Conservation (phyloP, 2,888 invertebrate genomes). For the Aelia acuminata region DNA sequence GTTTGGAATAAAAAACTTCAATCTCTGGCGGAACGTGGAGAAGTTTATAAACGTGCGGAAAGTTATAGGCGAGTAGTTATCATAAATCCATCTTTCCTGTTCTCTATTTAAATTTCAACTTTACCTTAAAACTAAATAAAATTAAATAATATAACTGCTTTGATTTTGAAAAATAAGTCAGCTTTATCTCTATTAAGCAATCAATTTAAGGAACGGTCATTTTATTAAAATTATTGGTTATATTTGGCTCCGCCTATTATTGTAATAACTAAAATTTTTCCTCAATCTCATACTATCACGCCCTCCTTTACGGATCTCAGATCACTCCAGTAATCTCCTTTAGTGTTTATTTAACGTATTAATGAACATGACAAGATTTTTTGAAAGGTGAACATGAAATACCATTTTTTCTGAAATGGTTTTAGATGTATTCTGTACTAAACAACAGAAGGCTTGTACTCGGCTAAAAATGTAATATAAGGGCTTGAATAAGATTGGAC, state of each 20-base stretch:
- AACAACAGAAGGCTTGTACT: neutral
- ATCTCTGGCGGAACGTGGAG: neutral
- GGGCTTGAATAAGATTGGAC: neutral
- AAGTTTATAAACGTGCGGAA: neutral
- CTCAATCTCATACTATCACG: no score
- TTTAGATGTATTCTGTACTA: neutral
- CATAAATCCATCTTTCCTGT: neutral
- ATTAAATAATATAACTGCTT: neutral
- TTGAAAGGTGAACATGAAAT: no score
- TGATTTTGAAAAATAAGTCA: no score
- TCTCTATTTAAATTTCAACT: neutral
- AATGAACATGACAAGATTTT: no score
- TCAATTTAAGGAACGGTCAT: no score
- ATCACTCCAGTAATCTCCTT: no score
- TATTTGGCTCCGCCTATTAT: no score
- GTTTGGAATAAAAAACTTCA: neutral
- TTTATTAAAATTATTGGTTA: no score
- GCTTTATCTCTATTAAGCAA: no score
- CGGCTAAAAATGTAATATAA: neutral
- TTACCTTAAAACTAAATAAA: neutral
- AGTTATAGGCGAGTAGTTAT: neutral
- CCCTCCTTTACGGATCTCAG: no score
- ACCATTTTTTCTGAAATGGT: neutral
- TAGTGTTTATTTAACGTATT: no score
- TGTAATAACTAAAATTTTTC: no score